phyloP scores from a whole-genome alignment of 2,797 vertebrate genomes.

The Hemibagrus guttatus region DNA sequence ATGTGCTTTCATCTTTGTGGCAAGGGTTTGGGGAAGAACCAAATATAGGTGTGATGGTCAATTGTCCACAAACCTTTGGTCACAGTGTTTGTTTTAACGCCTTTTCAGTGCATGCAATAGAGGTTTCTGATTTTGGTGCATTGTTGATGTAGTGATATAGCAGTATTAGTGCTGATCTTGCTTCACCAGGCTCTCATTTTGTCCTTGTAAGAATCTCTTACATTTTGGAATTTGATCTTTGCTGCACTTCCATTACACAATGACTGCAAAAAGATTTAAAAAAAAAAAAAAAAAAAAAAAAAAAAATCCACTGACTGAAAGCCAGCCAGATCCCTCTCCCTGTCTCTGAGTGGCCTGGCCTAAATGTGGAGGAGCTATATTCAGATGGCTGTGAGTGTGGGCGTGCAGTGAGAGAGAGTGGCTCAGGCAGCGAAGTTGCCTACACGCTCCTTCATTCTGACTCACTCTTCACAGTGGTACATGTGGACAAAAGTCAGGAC shows the following conservation, averaged over 20 bases:
- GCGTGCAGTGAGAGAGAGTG: conserved; percentile 74
- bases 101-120: neutral
- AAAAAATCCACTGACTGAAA: conserved; percentile 32
- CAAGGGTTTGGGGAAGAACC: neutral
- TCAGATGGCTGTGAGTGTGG: conserved; percentile 68
- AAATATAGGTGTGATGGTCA: neutral
- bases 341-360: conserved; percentile 53
- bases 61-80: neutral
- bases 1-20: neutral
- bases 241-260: conserved; percentile 22
- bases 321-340: conserved; percentile 45
- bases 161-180: neutral
- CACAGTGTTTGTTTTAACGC: neutral
- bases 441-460: conserved; percentile 76
- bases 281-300: neutral
- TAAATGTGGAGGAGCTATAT: conserved; percentile 66
- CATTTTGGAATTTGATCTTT: conserved; percentile 25
- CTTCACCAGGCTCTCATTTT: conserved; percentile 1
- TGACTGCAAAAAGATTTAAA: neutral
- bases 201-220: conserved; percentile 6
- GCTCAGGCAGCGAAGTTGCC: conserved; percentile 72
- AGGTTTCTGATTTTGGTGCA: neutral
- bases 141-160: neutral
- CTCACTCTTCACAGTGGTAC: conserved; percentile 63
- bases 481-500: conserved; percentile 51